A percentile compares a stretch with the other conserved stretches of the same genome.
Evolutionary conservation across 2,888 invertebrate species (phyloP).

Genomic region (Hetaerina titia): DNA sequence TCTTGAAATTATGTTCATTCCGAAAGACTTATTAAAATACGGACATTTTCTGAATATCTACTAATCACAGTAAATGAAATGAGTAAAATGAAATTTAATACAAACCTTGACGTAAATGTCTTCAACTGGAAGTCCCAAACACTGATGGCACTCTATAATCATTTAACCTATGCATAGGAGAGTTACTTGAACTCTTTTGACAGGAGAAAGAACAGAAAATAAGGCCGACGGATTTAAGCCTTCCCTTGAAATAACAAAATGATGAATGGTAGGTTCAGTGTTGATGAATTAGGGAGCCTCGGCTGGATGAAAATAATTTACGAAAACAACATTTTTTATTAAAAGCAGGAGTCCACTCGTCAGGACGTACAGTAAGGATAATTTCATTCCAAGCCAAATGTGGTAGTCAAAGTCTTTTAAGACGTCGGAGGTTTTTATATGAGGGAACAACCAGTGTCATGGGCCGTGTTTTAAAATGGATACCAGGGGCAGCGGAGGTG

Average conservation of each 20-base stretch:
- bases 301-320: not conserved
- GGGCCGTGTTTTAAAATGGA: not conserved
- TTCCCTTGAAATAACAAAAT: not conserved
- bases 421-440: not conserved
- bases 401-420: constrained; percentile 10
- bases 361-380: not conserved
- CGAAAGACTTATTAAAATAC: too few relatives aligned
- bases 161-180: not conserved
- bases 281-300: not conserved
- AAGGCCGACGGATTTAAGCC: not conserved
- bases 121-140: too few relatives aligned
- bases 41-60: too few relatives aligned
- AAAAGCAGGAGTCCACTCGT: not conserved
- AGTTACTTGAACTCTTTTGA: not conserved
- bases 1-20: too few relatives aligned
- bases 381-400: not conserved
- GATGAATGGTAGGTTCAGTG: not conserved
- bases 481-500: not conserved
- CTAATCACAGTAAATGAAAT: too few relatives aligned
- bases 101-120: too few relatives aligned
- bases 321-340: not conserved
- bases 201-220: not conserved
- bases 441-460: not conserved
- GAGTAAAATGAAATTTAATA: too few relatives aligned
- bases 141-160: too few relatives aligned